These are phyloP conservation scores for Drosophila pallidifrons DNA, from an alignment of 1,140 invertebrate species.

Conservation along the genomic window DNA sequence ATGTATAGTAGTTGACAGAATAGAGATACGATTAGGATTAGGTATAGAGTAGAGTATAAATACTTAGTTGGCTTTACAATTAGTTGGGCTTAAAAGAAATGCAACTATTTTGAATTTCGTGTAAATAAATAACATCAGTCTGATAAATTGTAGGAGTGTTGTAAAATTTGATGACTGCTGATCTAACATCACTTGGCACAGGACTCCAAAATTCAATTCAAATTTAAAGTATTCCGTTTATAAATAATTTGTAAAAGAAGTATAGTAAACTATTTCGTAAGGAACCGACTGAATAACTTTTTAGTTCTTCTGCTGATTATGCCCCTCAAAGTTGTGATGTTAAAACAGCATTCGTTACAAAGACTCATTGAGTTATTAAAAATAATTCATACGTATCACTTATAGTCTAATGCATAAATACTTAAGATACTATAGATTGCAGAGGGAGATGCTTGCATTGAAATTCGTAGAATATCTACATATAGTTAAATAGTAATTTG, in stretches of 20 bases:
- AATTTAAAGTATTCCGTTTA: too few relatives aligned
- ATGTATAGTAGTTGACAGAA: slow-evolving; percentile 23
- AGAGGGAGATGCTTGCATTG: slow-evolving; percentile 33
- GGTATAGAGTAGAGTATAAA: slow-evolving; percentile 41
- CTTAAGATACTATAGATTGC: slow-evolving; percentile 42
- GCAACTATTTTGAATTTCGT: slow-evolving; percentile 49
- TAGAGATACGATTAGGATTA: slow-evolving; percentile 33
- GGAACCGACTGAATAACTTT: too few relatives aligned
- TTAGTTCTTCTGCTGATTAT: not conserved
- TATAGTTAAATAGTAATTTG: slow-evolving; percentile 20
- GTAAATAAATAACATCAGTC: slow-evolving; percentile 69
- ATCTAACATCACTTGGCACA: slow-evolving; percentile 25
- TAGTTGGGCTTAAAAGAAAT: slow-evolving; percentile 53
- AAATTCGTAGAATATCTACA: slow-evolving; percentile 64
- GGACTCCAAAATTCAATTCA: not conserved
- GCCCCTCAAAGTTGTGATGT: not conserved
- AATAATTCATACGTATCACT: slow-evolving; percentile 3
- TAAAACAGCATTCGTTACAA: slow-evolving; percentile 1
- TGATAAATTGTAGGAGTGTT: slow-evolving; percentile 49
- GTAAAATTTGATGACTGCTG: not conserved
- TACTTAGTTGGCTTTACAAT: slow-evolving; percentile 49
- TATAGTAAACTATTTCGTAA: too few relatives aligned
- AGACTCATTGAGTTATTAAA: not conserved
- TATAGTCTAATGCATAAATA: slow-evolving; percentile 53
- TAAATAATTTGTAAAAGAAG: too few relatives aligned